These are phyloP conservation scores for Drosophila kepulauana DNA, from an alignment of 1,140 invertebrate species.

Conservation along the genomic window DNA sequence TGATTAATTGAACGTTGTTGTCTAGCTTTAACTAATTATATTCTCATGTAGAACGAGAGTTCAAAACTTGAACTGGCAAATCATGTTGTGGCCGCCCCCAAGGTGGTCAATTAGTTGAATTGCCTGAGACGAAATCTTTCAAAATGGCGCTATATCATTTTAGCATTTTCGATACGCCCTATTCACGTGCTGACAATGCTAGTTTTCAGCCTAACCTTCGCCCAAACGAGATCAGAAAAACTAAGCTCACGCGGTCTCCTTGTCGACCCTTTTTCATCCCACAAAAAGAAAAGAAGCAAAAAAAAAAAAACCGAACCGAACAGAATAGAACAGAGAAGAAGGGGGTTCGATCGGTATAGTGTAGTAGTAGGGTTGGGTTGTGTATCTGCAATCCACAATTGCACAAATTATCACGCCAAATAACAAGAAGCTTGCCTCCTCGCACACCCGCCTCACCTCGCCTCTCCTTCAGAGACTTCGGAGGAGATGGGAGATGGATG, in stretches of 20 bases:
- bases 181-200: constrained; percentile 28
- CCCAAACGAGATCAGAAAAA: background rate
- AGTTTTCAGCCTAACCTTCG: background rate
- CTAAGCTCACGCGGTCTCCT: background rate
- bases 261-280: too few relatives aligned
- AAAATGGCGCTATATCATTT: constrained; percentile 68
- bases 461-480: background rate
- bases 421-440: constrained; percentile 71
- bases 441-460: constrained; percentile 40
- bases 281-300: background rate
- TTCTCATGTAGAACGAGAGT: background rate
- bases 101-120: constrained; percentile 19
- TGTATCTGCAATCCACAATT: constrained; percentile 69
- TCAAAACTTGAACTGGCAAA: background rate
- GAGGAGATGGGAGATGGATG: background rate
- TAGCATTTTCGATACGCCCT: constrained; percentile 50
- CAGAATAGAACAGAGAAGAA: background rate
- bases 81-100: constrained; percentile 10
- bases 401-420: constrained; percentile 84
- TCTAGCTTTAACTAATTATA: too few relatives aligned
- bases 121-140: background rate
- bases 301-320: too few relatives aligned
- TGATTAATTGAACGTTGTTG: too few relatives aligned
- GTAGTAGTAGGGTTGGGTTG: background rate
- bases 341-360: background rate